phyloP scores from a whole-genome alignment of 2,113 vertebrate genomes.

The Acinonyx jubatus region DNA sequence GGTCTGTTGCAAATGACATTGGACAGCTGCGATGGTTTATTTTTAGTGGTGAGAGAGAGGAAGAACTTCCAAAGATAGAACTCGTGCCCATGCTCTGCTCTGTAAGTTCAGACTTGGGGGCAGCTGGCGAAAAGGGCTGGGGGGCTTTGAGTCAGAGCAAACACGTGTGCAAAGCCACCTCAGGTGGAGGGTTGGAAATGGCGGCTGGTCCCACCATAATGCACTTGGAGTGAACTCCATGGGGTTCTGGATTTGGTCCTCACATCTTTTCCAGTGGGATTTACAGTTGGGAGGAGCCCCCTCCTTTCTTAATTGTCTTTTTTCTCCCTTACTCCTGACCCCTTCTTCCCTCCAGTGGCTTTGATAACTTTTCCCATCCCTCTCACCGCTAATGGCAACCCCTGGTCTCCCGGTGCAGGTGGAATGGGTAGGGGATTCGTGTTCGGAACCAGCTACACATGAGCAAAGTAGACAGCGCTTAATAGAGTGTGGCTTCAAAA shows the following conservation, averaged over 20 bases:
- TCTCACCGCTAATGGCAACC: not conserved
- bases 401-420: too few relatives aligned
- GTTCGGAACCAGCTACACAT: not conserved
- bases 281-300: not conserved
- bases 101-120: slow-evolving; percentile 56
- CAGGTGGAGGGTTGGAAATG: not conserved
- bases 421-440: not conserved
- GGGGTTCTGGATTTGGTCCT: not conserved
- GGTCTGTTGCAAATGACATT: slow-evolving; percentile 22
- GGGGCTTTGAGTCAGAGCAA: slow-evolving; percentile 57
- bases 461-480: not conserved
- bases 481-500: not conserved
- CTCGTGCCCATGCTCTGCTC: not conserved
- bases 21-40: slow-evolving; percentile 56
- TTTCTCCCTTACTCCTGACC: not conserved
- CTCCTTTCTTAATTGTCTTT: not conserved
- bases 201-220: not conserved
- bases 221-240: not conserved
- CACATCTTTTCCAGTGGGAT: not conserved
- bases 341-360: not conserved
- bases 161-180: not conserved
- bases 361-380: not conserved
- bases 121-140: not conserved
- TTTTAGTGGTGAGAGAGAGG: slow-evolving; percentile 73
- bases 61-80: slow-evolving; percentile 74